A percentile compares a stretch with the other conserved stretches of the same genome.
Conservation (phyloP, 1,140 invertebrate species). For the Drosophila sturtevanti region DNA sequence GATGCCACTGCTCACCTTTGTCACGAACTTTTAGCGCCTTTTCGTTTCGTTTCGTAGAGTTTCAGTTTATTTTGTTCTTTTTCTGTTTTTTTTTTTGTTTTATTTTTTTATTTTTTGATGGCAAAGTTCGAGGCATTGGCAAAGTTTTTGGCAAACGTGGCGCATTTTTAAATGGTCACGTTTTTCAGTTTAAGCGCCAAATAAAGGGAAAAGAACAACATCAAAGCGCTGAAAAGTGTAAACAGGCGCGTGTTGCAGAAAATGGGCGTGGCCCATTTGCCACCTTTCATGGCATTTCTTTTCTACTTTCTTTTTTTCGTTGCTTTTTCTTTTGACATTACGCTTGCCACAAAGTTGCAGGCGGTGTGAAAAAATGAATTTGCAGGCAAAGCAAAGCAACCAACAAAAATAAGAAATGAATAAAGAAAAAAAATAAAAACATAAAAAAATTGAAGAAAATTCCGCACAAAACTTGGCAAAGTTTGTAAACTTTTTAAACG, state of each 20-base stretch:
- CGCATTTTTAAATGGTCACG: constrained; percentile 81
- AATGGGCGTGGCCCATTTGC: constrained; percentile 34
- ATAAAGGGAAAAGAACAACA: constrained; percentile 57
- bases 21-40: constrained; percentile 53
- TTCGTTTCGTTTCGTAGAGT: constrained; percentile 2
- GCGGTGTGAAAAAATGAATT: constrained; percentile 55
- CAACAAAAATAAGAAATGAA: constrained; percentile 13
- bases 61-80: not conserved
- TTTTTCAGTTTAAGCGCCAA: constrained; percentile 75
- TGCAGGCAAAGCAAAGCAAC: constrained; percentile 35
- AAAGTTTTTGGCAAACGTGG: constrained; percentile 76
- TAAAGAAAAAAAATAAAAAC: no score
- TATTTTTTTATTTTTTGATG: constrained; percentile 23
- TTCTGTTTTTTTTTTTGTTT: constrained; percentile 11
- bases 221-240: constrained; percentile 77
- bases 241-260: constrained; percentile 64
- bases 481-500: constrained; percentile 81
- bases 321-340: constrained; percentile 23
- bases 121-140: constrained; percentile 39
- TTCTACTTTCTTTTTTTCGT: not conserved
- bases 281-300: not conserved
- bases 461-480: constrained; percentile 63
- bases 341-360: constrained; percentile 64
- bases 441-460: constrained; percentile 25
- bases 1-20: constrained; percentile 61